Evolutionary conservation across 2,888 invertebrate species (phyloP).

Genomic region (Synergus laeviventris): DNA sequence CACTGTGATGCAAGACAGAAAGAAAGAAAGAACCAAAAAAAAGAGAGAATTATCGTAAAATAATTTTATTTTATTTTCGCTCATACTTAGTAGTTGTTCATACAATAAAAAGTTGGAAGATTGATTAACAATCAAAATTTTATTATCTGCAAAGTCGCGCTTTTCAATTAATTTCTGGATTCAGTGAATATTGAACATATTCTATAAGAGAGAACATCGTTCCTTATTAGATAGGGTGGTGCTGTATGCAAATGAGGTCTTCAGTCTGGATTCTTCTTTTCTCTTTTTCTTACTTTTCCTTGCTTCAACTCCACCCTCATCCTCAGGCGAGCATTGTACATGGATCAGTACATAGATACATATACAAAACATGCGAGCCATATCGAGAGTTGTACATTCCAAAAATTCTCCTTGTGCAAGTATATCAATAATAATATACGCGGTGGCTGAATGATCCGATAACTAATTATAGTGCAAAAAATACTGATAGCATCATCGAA

Average conservation of each 20-base stretch:
- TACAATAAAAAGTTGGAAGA: neutral
- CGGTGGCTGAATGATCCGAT: constrained; percentile 65
- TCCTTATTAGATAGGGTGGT: constrained; percentile 67
- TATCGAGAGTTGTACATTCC: constrained; percentile 17
- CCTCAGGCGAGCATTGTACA: constrained; percentile 72
- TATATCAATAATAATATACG: constrained; percentile 57
- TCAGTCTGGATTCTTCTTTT: constrained; percentile 43
- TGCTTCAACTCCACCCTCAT: constrained; percentile 69
- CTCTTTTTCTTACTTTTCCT: constrained; percentile 52
- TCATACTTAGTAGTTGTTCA: neutral
- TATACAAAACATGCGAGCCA: constrained; percentile 6
- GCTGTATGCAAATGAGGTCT: constrained; percentile 70
- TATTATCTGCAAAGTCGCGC: neutral
- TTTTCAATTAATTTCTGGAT: neutral
- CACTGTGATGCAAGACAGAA: neutral
- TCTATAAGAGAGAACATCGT: constrained; percentile 53
- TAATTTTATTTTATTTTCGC: neutral
- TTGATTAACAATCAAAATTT: neutral
- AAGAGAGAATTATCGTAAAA: neutral
- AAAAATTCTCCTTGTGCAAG: constrained; percentile 46
- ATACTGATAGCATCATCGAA: constrained; percentile 63
- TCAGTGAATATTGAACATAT: neutral
- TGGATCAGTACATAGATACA: constrained; percentile 6
- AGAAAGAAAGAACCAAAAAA: neutral
- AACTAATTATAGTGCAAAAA: constrained; percentile 69